Evolutionary conservation across 2,797 vertebrate species (phyloP), one percentile per base, ranked within the genome.

Genomic region (Fundulus diaphanus): DNA sequence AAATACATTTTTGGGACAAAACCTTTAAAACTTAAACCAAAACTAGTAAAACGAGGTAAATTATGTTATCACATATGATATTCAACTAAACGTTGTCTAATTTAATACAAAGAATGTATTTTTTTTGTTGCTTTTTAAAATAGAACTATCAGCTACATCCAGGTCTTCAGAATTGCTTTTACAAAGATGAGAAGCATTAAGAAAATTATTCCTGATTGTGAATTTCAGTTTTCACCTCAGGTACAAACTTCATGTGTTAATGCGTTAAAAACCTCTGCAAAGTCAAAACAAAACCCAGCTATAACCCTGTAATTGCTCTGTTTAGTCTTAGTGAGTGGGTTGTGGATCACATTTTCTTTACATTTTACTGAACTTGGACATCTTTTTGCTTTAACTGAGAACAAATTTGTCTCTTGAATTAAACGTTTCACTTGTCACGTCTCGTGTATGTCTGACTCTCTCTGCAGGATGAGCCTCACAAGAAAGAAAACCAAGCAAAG

Each of bases 401-500:
- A 24, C 35, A 20, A 3, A 65, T 40, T 40, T 67, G 12, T 44
- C 37, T 48, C 1, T 46, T 68, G 37, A 27, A 27, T 27, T 16
- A 27, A 16, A 16, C 6, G 12, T 54, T 57, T 20, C 49, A 20
- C 80, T 22, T 68, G 0, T 37, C n/a, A 42, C 27, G 1, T 70
- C 51, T 9, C 1, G 66, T 66, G 44, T 54, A 48, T 61, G 31
- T 77, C 24, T 85, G 54, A 72, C n/a, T 82, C 29, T 86, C 92
- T 91, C 92, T 0, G 90, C 96, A 92, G 96, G 95, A 96, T 59
- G 96, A 96, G 16, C 90, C 96, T 40, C 89, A 96, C 89, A 99
- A 98, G 93, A 94, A 96, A 86, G 96, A 97, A 85, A 97, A 97
- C 82, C 95, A 94, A 18, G 94, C 96, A 57, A 98, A 98, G 83